Evolutionary conservation across 2,797 vertebrate genomes (phyloP).

Genomic region (Malurus splendens): DNA sequence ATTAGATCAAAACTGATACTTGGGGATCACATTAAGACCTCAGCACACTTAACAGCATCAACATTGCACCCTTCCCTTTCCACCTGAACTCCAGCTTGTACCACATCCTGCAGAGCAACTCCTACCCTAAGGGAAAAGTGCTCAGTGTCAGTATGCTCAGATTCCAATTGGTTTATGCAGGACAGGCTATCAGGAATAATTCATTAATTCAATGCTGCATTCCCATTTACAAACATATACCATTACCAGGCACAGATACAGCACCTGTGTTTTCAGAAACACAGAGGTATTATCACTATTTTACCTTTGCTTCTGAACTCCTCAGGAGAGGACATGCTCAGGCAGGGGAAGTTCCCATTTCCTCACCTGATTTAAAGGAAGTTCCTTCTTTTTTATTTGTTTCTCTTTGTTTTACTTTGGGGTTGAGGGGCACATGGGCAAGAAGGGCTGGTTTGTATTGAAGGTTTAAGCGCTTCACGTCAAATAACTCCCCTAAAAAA

Average conservation of each 20-base stretch:
- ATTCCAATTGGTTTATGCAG: neutral
- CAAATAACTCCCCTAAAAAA: neutral
- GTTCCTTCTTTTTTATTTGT: neutral
- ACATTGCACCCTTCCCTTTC: neutral
- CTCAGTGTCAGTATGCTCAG: rapidly evolving
- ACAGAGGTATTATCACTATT: neutral
- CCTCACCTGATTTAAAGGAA: neutral
- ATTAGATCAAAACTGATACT: neutral
- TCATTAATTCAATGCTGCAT: neutral
- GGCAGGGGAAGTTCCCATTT: rapidly evolving
- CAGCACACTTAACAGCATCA: neutral
- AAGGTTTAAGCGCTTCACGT: neutral
- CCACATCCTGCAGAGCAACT: neutral
- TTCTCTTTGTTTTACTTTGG: neutral
- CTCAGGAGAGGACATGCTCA: neutral
- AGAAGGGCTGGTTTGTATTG: neutral
- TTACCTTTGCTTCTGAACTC: neutral
- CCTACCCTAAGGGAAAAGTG: neutral
- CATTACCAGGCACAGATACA: neutral
- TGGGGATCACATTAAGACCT: neutral
- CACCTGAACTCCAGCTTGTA: neutral
- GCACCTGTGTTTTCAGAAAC: neutral
- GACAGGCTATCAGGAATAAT: neutral
- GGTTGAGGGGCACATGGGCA: rapidly evolving
- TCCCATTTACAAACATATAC: neutral